Evolutionary conservation across 1,140 invertebrate genomes (phyloP).

Genomic region (Armadillidium nasatum): DNA sequence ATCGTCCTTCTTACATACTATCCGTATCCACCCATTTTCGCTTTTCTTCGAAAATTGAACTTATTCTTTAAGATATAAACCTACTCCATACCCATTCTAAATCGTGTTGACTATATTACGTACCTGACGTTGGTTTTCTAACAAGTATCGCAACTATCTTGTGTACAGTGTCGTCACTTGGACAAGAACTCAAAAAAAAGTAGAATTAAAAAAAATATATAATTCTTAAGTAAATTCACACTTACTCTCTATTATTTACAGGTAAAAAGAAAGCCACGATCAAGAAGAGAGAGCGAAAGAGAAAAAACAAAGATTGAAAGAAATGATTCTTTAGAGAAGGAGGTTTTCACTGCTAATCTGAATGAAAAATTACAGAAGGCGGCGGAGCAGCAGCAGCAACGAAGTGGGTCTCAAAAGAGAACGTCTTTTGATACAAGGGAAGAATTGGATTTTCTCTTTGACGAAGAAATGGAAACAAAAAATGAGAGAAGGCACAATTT

Average conservation of each 20-base stretch:
- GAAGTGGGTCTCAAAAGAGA: background rate
- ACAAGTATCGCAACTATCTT: no score
- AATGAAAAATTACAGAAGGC: background rate
- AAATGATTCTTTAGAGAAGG: background rate
- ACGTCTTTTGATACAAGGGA: slow-evolving; percentile 60
- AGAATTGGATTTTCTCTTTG: slow-evolving; percentile 93
- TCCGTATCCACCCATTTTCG: no score
- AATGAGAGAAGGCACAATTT: slow-evolving; percentile 48
- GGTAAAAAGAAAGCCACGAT: slow-evolving; percentile 6
- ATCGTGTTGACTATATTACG: no score
- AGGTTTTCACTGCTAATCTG: background rate
- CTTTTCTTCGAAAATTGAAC: no score
- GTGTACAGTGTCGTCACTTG: no score
- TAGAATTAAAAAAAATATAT: no score
- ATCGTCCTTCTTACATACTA: no score
- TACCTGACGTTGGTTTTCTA: no score
- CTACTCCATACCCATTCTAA: no score
- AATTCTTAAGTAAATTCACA: no score
- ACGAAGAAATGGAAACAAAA: slow-evolving; percentile 79
- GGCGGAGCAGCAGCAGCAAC: background rate
- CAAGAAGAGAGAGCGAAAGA: background rate
- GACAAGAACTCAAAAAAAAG: no score
- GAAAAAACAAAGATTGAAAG: background rate
- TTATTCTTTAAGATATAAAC: no score
- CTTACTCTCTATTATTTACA: background rate